phyloP scores from a whole-genome alignment of 2,888 invertebrate species.

The Hirtodrosophila alboralis region DNA sequence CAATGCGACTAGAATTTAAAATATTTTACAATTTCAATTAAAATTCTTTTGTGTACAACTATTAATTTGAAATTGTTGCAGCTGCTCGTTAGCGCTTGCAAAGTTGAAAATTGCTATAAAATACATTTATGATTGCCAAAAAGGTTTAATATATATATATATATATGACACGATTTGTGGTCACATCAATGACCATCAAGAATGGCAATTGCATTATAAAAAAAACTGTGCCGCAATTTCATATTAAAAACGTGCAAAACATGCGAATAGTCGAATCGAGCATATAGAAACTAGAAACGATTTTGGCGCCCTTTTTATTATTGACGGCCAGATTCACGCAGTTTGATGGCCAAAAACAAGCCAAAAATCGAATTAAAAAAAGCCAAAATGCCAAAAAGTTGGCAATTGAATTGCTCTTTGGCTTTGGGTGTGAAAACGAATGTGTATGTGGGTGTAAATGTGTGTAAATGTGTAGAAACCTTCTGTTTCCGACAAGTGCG shows the following conservation, averaged over 20 bases:
- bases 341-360: slow-evolving; percentile 30
- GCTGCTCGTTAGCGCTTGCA: slow-evolving; percentile 3
- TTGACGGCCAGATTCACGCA: slow-evolving; percentile 27
- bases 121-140: slow-evolving; percentile 3
- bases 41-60: slow-evolving; percentile 7
- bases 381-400: slow-evolving; percentile 33
- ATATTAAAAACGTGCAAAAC: slow-evolving; percentile 67
- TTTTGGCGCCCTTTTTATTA: slow-evolving; percentile 31
- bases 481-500: slow-evolving; percentile 42
- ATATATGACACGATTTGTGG: slow-evolving; percentile 38
- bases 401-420: slow-evolving; percentile 20
- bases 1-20: not conserved
- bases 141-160: too few relatives aligned
- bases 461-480: slow-evolving; percentile 1
- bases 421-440: too few relatives aligned
- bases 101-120: slow-evolving; percentile 7
- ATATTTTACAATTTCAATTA: slow-evolving; percentile 8
- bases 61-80: slow-evolving; percentile 16
- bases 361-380: slow-evolving; percentile 53
- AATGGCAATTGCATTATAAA: slow-evolving; percentile 21
- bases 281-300: slow-evolving; percentile 20
- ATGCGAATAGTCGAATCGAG: slow-evolving; percentile 32
- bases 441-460: too few relatives aligned
- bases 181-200: slow-evolving; percentile 22
- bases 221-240: slow-evolving; percentile 37